These are phyloP conservation scores for Sander lucioperca DNA, from an alignment of 2,113 vertebrate species.

Conservation along the genomic window DNA sequence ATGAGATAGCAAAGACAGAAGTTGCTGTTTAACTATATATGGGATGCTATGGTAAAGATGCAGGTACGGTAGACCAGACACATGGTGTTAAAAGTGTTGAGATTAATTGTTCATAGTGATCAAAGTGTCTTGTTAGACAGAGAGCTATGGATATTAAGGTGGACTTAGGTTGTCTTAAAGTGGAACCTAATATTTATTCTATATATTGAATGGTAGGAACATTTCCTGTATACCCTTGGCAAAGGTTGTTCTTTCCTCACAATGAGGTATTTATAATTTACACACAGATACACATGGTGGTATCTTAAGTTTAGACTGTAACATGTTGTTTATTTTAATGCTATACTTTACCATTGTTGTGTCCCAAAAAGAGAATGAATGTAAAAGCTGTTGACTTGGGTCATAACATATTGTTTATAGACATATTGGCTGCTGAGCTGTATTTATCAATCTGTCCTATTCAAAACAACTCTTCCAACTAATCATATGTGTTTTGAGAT, in stretches of 20 bases:
- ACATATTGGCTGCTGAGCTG: constrained; percentile 25
- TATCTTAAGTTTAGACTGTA: constrained; percentile 65
- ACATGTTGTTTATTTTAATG: constrained; percentile 42
- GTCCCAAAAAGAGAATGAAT: constrained; percentile 74
- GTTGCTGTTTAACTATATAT: constrained; percentile 34
- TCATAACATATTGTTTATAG: constrained; percentile 34
- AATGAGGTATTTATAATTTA: constrained; percentile 84
- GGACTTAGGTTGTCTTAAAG: constrained; percentile 57
- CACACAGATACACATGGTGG: constrained; percentile 69
- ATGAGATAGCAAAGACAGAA: constrained; percentile 2
- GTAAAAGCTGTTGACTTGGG: constrained; percentile 62
- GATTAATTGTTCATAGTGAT: constrained; percentile 63
- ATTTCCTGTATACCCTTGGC: constrained; percentile 75
- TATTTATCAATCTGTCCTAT: constrained; percentile 22
- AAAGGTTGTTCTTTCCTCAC: constrained; percentile 83
- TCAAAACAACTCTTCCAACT: constrained; percentile 42
- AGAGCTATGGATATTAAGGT: constrained; percentile 56
- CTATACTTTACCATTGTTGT: constrained; percentile 48
- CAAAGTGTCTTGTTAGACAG: constrained; percentile 65
- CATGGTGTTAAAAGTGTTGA: constrained; percentile 32
- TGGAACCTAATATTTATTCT: constrained; percentile 73
- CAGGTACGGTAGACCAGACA: constrained; percentile 34
- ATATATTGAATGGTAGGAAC: constrained; percentile 68
- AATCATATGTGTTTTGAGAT: constrained; percentile 45
- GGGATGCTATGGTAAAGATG: background rate